Evolutionary conservation across 2,888 invertebrate species (phyloP), one percentile per base, ranked within the genome.

Genomic region (Stenurella melanura): DNA sequence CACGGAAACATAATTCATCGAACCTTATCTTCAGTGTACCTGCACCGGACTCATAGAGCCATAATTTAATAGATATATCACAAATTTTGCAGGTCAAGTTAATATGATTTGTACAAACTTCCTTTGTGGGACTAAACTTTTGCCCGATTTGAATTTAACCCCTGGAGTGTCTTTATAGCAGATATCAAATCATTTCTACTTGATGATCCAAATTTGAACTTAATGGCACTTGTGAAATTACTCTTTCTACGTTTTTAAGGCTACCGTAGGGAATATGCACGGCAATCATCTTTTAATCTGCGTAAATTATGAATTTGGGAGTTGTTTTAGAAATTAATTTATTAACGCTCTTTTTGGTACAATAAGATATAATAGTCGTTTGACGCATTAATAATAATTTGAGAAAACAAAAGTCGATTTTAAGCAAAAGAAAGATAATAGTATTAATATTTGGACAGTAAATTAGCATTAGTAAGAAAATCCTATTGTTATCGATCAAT

Each of bases 101-200:
- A n/a, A 69, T 69, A 69, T 58, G 69, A 38, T 57, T 69, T 69
- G 69, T 69, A 69, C 38, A 69, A 69, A 58, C 69, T 69, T 69
- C 69, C 69, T 34, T 69, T 19, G 57, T 38, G 58, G 30, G 11
- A 69, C 30, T 58, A 57, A 69, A 58, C 57, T 69, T 69, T 69
- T 58, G 57, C 34, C 18, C 56, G 17, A 69, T 76, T 71, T 71
- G 34, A 60, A 56, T 61, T 71, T 56, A 67, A 76, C 66, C 74
- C 54, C 74, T 57, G 61, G 71, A 67, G 77, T 67, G 77, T 71
- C 71, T 56, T 77, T 71, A 60, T 56, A n/a, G 71, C 60, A 67
- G 74, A 74, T 60, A 67, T 71, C 77, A 74, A 71, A 74, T 77
- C 70, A 74, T 70, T 73, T 70, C 42, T 66, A n/a, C 68, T 30